Evolutionary conservation across 2,888 invertebrate species (phyloP).

Genomic region (Flexamia atlantica): DNA sequence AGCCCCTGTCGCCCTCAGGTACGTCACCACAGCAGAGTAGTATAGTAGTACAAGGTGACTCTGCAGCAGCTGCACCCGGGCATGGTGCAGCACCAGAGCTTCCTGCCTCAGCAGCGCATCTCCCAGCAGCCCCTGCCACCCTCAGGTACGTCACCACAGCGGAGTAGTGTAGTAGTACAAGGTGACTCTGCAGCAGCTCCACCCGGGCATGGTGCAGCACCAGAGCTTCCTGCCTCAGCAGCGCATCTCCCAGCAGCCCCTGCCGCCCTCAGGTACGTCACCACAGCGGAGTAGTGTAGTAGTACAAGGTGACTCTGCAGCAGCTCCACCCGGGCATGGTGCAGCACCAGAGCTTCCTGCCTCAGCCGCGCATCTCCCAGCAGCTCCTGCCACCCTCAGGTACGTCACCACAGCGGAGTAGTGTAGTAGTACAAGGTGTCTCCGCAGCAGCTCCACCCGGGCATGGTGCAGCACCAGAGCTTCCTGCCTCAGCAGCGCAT

Average conservation of each 20-base stretch:
- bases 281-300: too few relatives aligned
- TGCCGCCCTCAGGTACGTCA: too few relatives aligned
- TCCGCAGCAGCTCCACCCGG: background rate
- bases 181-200: conserved; percentile 21
- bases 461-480: conserved; percentile 74
- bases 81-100: too few relatives aligned
- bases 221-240: conserved; percentile 74
- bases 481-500: conserved; percentile 76
- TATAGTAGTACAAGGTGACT: too few relatives aligned
- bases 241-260: conserved; percentile 84
- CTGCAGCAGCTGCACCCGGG: too few relatives aligned
- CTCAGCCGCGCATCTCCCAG: conserved; percentile 81
- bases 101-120: too few relatives aligned
- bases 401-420: too few relatives aligned
- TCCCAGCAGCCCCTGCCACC: too few relatives aligned
- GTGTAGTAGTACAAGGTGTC: conserved; percentile 6
- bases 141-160: too few relatives aligned
- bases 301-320: conserved; percentile 18
- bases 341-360: conserved; percentile 74
- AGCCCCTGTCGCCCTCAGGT: conserved; percentile 85
- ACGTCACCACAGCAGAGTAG: background rate
- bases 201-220: conserved; percentile 72
- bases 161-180: too few relatives aligned
- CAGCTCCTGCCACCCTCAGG: too few relatives aligned
- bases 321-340: conserved; percentile 28